Conservation (phyloP, 2,888 invertebrate genomes). For the Drosophila merina region DNA sequence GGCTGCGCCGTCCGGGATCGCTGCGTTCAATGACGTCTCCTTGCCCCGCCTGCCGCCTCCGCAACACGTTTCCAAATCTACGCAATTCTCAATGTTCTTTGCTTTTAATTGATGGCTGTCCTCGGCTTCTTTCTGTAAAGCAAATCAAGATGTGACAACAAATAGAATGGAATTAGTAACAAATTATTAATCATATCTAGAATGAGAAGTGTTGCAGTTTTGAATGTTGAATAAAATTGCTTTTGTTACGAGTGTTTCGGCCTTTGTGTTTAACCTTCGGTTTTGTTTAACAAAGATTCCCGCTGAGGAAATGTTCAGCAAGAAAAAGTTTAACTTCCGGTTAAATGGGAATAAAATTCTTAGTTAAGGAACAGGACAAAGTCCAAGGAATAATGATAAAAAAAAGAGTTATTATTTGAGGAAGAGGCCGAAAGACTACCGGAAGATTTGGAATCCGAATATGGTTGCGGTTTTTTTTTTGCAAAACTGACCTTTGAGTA, state of each 20-base stretch:
- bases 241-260: conserved; percentile 29
- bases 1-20: conserved; percentile 61
- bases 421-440: too few relatives aligned
- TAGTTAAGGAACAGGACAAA: too few relatives aligned
- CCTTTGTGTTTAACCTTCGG: conserved; percentile 30
- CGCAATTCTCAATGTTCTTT: conserved; percentile 45
- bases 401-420: too few relatives aligned
- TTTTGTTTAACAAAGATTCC: conserved; percentile 6
- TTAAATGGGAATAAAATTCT: too few relatives aligned
- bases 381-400: too few relatives aligned
- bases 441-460: not conserved
- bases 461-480: not conserved
- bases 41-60: conserved; percentile 42
- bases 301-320: conserved; percentile 10
- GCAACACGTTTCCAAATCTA: conserved; percentile 36
- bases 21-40: conserved; percentile 75
- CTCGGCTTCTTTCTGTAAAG: conserved; percentile 48
- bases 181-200: too few relatives aligned
- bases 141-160: conserved; percentile 36
- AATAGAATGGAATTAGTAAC: conserved; percentile 45
- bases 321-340: conserved; percentile 27
- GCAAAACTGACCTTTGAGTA: conserved; percentile 1
- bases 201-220: conserved; percentile 11
- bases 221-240: conserved; percentile 36
- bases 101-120: conserved; percentile 48